A percentile compares a stretch with the other conserved stretches of the same genome.
These are phyloP conservation scores for Elysia crispata DNA, from an alignment of 2,888 invertebrate genomes.

Conservation along the genomic window DNA sequence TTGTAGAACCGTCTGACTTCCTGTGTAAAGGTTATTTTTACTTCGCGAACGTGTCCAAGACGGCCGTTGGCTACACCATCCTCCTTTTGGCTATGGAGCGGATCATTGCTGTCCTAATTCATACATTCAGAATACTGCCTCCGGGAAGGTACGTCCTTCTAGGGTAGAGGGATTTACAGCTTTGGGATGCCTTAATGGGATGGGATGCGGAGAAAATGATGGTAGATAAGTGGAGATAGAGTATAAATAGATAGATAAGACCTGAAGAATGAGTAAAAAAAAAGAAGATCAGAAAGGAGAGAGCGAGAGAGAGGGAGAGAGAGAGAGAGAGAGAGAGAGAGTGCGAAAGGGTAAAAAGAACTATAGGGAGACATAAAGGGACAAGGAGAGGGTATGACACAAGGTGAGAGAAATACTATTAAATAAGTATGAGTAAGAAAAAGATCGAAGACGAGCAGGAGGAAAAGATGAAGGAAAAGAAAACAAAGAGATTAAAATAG, in stretches of 20 bases:
- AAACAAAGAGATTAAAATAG: neutral
- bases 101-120: conserved; percentile 52
- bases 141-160: conserved; percentile 46
- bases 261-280: too few species aligned
- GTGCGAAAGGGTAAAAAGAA: too few species aligned
- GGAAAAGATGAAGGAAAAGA: neutral
- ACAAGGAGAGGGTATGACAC: neutral
- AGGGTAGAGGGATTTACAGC: neutral
- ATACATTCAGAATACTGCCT: conserved; percentile 51
- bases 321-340: too few species aligned
- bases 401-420: neutral
- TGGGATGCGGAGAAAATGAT: neutral
- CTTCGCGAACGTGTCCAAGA: conserved; percentile 62
- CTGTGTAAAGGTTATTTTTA: conserved; percentile 63
- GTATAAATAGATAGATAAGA: neutral
- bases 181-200: neutral
- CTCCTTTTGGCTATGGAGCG: conserved; percentile 56
- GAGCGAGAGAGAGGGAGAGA: too few species aligned
- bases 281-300: too few species aligned
- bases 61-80: conserved; percentile 62
- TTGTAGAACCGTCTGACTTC: conserved; percentile 51
- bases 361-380: neutral
- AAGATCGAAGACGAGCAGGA: neutral
- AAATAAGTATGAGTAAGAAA: neutral
- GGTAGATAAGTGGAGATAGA: neutral